A percentile compares a stretch with the other conserved stretches of the same genome.
Evolutionary conservation across 1,140 invertebrate species (phyloP).

Genomic region (Cotesia chilonis): DNA sequence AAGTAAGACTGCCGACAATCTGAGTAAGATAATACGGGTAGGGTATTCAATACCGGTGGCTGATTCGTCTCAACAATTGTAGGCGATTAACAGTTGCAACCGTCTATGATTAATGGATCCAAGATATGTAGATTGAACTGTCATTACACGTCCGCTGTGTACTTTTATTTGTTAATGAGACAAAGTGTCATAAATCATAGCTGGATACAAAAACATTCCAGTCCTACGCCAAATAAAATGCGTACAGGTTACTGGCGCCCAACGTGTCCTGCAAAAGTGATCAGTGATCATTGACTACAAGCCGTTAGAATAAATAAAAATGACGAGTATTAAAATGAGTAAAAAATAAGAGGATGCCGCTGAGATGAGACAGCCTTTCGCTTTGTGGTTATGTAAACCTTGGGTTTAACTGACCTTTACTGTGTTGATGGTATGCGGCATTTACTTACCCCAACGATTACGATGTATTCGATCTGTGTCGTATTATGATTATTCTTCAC

Average conservation of each 20-base stretch:
- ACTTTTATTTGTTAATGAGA: slow-evolving; percentile 4
- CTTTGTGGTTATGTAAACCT: slow-evolving; percentile 45
- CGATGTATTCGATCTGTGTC: slow-evolving; percentile 13
- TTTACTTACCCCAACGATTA: slow-evolving; percentile 41
- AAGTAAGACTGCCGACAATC: neutral
- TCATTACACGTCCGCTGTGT: neutral
- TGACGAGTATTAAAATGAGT: neutral
- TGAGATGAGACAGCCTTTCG: slow-evolving; percentile 45
- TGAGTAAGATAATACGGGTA: neutral
- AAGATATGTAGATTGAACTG: neutral
- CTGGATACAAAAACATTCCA: neutral
- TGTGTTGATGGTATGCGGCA: slow-evolving; percentile 45
- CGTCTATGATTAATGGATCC: slow-evolving; percentile 3
- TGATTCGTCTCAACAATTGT: neutral
- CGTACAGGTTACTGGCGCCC: too few relatives aligned
- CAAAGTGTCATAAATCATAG: slow-evolving; percentile 1
- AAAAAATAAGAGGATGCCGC: slow-evolving; percentile 26
- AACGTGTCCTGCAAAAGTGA: neutral
- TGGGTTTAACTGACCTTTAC: slow-evolving; percentile 44
- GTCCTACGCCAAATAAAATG: neutral
- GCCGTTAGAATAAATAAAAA: neutral
- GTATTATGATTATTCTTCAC: slow-evolving; percentile 16
- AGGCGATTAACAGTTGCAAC: neutral
- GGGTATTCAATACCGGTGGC: slow-evolving; percentile 26
- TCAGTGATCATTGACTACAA: neutral